Evolutionary conservation across 2,113 vertebrate species (phyloP).

Genomic region (Spilogale gracilis): DNA sequence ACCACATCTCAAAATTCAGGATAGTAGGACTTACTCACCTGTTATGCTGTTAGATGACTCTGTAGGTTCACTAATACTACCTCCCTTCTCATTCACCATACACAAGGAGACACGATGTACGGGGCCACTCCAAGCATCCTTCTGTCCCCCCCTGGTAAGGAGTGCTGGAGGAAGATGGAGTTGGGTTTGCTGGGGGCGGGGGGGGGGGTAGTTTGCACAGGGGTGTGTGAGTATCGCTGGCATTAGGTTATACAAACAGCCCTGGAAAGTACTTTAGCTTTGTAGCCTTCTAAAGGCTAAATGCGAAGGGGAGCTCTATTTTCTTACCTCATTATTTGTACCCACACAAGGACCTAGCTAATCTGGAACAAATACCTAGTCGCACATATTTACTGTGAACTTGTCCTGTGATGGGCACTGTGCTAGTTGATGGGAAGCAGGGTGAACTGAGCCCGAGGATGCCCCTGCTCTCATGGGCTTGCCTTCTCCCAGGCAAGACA

Average conservation of each 20-base stretch:
- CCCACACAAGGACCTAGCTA: not conserved
- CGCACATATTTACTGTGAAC: not conserved
- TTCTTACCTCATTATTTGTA: not conserved
- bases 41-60: not conserved
- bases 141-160: not conserved
- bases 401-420: not conserved
- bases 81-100: not conserved
- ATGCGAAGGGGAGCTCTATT: not conserved
- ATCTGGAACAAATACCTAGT: not conserved
- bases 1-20: not conserved
- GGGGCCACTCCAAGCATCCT: not conserved
- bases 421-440: not conserved
- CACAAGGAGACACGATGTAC: not conserved
- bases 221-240: not conserved
- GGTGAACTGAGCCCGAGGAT: not conserved
- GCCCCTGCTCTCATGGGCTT: not conserved
- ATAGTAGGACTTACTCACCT: not conserved
- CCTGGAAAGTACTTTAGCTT: not conserved
- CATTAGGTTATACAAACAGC: not conserved
- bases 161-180: not conserved
- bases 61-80: not conserved
- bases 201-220: not conserved
- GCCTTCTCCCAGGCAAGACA: not conserved
- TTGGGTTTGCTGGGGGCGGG: not conserved
- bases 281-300: not conserved